These are phyloP conservation scores for Anniella stebbinsi DNA, from an alignment of 2,797 vertebrate genomes.

Conservation along the genomic window DNA sequence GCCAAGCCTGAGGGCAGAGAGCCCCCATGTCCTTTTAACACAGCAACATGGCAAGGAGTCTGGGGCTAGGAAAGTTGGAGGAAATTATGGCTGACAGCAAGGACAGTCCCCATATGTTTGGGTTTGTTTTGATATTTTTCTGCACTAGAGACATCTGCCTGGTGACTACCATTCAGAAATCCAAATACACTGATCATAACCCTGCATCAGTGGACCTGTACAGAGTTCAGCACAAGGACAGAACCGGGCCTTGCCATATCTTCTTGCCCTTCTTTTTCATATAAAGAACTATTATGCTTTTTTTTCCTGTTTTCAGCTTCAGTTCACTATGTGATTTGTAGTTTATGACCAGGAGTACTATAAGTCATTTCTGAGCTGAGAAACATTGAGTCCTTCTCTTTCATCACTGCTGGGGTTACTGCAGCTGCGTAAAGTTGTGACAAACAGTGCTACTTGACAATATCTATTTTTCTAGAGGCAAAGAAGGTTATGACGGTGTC, in stretches of 20 bases:
- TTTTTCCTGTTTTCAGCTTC: conserved; percentile 45
- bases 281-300: not conserved
- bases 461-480: conserved; percentile 10
- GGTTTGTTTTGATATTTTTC: not conserved
- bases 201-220: not conserved
- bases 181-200: not conserved
- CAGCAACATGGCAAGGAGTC: not conserved
- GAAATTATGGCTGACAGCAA: not conserved
- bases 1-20: not conserved
- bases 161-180: not conserved
- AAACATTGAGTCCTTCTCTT: conserved; percentile 36
- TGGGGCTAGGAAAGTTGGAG: too few species aligned
- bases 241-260: not conserved
- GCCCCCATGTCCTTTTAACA: too few species aligned
- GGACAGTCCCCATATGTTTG: not conserved
- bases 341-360: conserved; percentile 49
- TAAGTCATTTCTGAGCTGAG: not conserved
- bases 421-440: not conserved
- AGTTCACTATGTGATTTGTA: conserved; percentile 19
- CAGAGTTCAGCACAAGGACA: not conserved
- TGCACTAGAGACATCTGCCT: too few species aligned
- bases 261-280: conserved; percentile 38
- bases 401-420: not conserved
- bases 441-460: conserved; percentile 1
- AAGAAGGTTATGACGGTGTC: conserved; percentile 10